Percentiles rank a stretch among this genome's conserved stretches.
These are phyloP conservation scores for Drosophila maculinotata DNA, from an alignment of 2,888 invertebrate species.

Conservation along the genomic window DNA sequence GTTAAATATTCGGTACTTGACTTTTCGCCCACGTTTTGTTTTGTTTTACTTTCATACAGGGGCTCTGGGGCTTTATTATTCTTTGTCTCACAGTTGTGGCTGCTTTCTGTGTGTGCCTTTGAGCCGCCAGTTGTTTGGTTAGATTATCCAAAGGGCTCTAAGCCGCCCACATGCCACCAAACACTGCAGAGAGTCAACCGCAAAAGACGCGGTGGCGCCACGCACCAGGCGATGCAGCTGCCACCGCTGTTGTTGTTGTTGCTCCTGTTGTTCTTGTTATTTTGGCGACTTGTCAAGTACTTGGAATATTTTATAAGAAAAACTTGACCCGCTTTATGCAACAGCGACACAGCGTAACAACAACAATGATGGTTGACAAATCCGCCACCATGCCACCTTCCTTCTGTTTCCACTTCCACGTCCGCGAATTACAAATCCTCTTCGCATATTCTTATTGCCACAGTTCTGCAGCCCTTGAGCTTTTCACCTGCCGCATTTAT, in stretches of 20 bases:
- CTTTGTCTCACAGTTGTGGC: slow-evolving; percentile 59
- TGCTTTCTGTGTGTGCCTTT: slow-evolving; percentile 35
- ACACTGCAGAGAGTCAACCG: slow-evolving; percentile 1
- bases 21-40: slow-evolving; percentile 18
- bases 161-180: slow-evolving; percentile 17
- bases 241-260: slow-evolving; percentile 19
- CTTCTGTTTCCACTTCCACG: too few relatives aligned
- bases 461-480: neutral
- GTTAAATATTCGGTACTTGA: neutral
- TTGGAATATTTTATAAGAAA: slow-evolving; percentile 80
- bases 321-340: slow-evolving; percentile 76
- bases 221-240: slow-evolving; percentile 1
- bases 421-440: slow-evolving; percentile 3
- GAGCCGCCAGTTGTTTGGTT: slow-evolving; percentile 48
- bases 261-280: slow-evolving; percentile 30
- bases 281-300: slow-evolving; percentile 61
- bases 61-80: slow-evolving; percentile 61
- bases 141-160: slow-evolving; percentile 52
- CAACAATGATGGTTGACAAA: slow-evolving; percentile 20
- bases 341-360: slow-evolving; percentile 10
- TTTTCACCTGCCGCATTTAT: slow-evolving; percentile 44
- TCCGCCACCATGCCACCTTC: slow-evolving; percentile 1
- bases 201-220: slow-evolving; percentile 22
- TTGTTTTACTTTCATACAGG: slow-evolving; percentile 57
- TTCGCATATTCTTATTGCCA: neutral